Percentiles rank a stretch among this genome's conserved stretches.
Conservation (phyloP, 2,888 invertebrate species). For the Drosophila yooni region DNA sequence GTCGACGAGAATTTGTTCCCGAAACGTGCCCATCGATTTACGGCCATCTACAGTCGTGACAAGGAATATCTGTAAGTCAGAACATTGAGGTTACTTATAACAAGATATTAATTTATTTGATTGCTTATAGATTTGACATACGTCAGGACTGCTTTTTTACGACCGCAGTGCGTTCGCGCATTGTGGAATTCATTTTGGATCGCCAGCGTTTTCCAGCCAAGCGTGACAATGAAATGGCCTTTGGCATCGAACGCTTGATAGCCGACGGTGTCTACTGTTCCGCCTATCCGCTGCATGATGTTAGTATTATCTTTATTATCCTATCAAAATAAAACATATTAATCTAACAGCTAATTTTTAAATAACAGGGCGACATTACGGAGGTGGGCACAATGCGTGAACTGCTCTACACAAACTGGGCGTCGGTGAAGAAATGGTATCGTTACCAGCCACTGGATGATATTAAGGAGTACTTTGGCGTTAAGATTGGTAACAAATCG, state of each 20-base stretch:
- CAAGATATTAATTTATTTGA: background rate
- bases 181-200: constrained; percentile 96
- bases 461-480: constrained; percentile 95
- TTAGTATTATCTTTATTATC: constrained; percentile 82
- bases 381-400: constrained; percentile 90
- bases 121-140: constrained; percentile 90
- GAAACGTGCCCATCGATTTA: constrained; percentile 91
- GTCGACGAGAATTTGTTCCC: constrained; percentile 91
- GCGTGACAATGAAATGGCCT: constrained; percentile 89
- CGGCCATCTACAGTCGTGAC: constrained; percentile 95
- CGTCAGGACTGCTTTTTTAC: constrained; percentile 93
- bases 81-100: background rate
- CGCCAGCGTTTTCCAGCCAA: constrained; percentile 91
- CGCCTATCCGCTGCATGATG: constrained; percentile 95
- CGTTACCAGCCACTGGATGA: constrained; percentile 95
- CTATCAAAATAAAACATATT: background rate
- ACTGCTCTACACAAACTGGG: constrained; percentile 93
- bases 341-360: background rate
- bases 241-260: constrained; percentile 92
- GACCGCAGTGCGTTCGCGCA: constrained; percentile 92
- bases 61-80: constrained; percentile 94
- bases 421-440: constrained; percentile 91
- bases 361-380: constrained; percentile 89
- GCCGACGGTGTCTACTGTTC: constrained; percentile 91
- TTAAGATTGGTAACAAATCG: constrained; percentile 90